Evolutionary conservation across 2,797 vertebrate species (phyloP).

Genomic region (Hirundo rustica): DNA sequence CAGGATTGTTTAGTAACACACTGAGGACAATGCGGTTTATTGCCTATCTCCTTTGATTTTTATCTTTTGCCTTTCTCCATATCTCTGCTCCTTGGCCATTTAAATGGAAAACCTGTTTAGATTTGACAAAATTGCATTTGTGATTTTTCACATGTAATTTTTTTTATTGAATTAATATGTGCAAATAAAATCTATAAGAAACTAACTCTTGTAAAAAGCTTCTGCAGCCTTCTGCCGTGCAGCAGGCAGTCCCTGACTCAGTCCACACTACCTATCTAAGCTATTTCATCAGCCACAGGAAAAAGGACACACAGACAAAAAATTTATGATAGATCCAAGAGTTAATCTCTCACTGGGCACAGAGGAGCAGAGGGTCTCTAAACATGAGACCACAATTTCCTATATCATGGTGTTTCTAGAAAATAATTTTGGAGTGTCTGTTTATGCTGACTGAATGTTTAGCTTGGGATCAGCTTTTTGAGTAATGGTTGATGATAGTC

Average conservation of each 20-base stretch:
- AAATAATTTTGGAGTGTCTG: neutral
- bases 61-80: neutral
- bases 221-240: neutral
- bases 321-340: neutral
- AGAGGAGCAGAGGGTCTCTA: neutral
- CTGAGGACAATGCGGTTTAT: neutral
- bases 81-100: neutral
- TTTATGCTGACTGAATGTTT: neutral
- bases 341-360: neutral
- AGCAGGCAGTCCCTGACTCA: neutral
- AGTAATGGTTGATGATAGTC: neutral
- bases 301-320: neutral
- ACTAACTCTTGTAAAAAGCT: neutral
- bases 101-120: neutral
- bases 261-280: neutral
- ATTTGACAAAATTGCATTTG: neutral
- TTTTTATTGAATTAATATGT: neutral
- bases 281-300: neutral
- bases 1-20: neutral
- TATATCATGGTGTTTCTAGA: neutral
- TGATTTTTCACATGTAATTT: neutral
- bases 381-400: neutral
- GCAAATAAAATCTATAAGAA: neutral
- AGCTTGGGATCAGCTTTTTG: neutral
- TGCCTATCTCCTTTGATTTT: neutral